Evolutionary conservation across 2,113 vertebrate species (phyloP), one percentile per base, ranked within the genome.

Genomic region (Fregetta grallaria): DNA sequence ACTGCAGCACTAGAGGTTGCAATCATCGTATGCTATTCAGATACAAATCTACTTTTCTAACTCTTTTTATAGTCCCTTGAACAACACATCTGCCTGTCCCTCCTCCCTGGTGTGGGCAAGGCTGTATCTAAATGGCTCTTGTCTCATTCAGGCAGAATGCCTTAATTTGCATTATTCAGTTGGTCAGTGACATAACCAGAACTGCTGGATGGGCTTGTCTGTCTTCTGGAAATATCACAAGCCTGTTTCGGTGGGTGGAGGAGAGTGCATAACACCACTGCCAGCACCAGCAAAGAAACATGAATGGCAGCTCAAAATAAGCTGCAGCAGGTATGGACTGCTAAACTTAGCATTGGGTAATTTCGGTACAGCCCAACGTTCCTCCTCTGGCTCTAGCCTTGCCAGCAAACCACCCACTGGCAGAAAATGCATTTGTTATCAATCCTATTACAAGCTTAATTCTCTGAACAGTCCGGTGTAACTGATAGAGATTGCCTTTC

Each of bases 351-450:
- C 36, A 30, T 1, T 61, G 19, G 14, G 29, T 40, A 22, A 65
- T 68, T 93, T 87, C 4, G 2, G 42, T 40, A 38, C 44, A 42
- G 66, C 9, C 40, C 19, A n/a, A 21, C 67, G 12, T 38, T 72
- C 12, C 29, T 87, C 22, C 65, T 81, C 38, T 42, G 38, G 38
- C 8, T 55, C 67, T 12, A 65, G 29, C 45, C 56, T 50, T 59
- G 52, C 38, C 65, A 92, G 36, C 12, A 74, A 85, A 61, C 38
- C 50, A 82, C 52, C 15, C 56, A 71, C 26, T 79, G 76, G 74
- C 65, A 94, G 70, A 67, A 96, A 92, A 86, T 44, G 34, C 66
- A 76, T 90, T 93, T 92, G 66, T 95, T 95, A 52, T 70, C 23
- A 38, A 93, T 89, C 67, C 29, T 56, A 5, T 52, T 86, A 76